phyloP scores from a whole-genome alignment of 2,797 vertebrate species.

The Pangasius mekongensis region DNA sequence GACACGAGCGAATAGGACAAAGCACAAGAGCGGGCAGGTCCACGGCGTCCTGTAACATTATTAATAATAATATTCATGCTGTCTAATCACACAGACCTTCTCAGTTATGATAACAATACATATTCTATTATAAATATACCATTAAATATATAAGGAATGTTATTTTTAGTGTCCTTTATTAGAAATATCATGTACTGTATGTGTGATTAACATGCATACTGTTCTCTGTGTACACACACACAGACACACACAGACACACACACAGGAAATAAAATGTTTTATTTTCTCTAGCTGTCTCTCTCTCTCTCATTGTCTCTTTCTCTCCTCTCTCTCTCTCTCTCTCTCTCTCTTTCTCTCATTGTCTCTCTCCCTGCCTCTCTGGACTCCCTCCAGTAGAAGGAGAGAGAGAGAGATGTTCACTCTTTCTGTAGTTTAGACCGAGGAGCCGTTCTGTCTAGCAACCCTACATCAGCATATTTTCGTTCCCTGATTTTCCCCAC shows the following conservation, averaged over 20 bases:
- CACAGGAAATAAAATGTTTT: neutral
- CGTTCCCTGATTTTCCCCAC: neutral
- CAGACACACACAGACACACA: neutral
- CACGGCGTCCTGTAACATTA: neutral
- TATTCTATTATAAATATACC: neutral
- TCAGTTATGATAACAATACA: neutral
- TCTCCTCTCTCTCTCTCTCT: neutral
- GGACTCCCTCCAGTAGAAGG: neutral
- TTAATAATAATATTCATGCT: neutral
- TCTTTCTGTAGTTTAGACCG: neutral
- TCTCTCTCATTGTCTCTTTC: neutral
- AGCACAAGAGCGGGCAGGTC: too few species aligned
- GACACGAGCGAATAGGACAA: neutral
- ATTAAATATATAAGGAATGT: neutral
- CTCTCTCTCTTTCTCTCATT: neutral
- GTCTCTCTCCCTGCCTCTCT: neutral
- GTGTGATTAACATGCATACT: too few species aligned
- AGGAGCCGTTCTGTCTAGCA: neutral
- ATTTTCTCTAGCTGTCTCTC: neutral
- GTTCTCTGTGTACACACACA: neutral
- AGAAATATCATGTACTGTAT: too few species aligned
- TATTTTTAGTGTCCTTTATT: neutral
- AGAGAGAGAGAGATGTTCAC: neutral
- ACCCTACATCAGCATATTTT: constrained; percentile 14
- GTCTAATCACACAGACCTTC: neutral